Conservation (phyloP, 1,140 invertebrate genomes). For the Propsilocerus akamusi region DNA sequence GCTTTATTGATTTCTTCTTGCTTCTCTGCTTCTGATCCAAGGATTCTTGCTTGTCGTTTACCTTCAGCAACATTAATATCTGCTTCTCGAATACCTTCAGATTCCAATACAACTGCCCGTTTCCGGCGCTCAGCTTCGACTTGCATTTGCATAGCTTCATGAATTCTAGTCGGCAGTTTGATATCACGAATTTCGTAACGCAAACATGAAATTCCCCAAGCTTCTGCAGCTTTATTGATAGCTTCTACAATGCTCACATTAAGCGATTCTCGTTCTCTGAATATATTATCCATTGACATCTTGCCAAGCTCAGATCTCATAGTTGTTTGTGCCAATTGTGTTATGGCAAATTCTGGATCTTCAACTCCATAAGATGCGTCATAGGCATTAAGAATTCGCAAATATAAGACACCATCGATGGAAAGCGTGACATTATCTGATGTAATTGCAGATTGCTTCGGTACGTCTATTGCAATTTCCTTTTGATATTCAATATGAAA, state of each 20-base stretch:
- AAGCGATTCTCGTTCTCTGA: constrained; percentile 86
- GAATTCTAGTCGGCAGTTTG: constrained; percentile 67
- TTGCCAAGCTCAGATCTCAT: constrained; percentile 98
- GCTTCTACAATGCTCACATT: constrained; percentile 93
- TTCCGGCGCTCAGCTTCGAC: constrained; percentile 96
- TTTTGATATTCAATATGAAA: too few relatives aligned
- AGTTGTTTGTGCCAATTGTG: constrained; percentile 95
- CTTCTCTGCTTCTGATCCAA: constrained; percentile 82
- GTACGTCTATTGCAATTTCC: too few relatives aligned
- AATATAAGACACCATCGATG: constrained; percentile 94
- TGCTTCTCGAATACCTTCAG: constrained; percentile 84
- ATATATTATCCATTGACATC: constrained; percentile 94
- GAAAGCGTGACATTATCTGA: constrained; percentile 91
- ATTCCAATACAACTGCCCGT: constrained; percentile 89
- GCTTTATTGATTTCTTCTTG: constrained; percentile 80
- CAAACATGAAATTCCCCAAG: constrained; percentile 95
- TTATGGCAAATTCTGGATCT: constrained; percentile 98
- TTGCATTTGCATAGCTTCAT: constrained; percentile 99
- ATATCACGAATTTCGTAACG: constrained; percentile 78
- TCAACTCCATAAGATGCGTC: constrained; percentile 93
- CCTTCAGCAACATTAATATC: constrained; percentile 97
- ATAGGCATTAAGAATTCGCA: constrained; percentile 86
- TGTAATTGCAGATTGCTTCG: constrained; percentile 96
- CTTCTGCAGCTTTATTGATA: constrained; percentile 94
- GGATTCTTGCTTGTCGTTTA: constrained; percentile 74